phyloP scores from a whole-genome alignment of 2,888 invertebrate species.

The Xestia sexstrigata region DNA sequence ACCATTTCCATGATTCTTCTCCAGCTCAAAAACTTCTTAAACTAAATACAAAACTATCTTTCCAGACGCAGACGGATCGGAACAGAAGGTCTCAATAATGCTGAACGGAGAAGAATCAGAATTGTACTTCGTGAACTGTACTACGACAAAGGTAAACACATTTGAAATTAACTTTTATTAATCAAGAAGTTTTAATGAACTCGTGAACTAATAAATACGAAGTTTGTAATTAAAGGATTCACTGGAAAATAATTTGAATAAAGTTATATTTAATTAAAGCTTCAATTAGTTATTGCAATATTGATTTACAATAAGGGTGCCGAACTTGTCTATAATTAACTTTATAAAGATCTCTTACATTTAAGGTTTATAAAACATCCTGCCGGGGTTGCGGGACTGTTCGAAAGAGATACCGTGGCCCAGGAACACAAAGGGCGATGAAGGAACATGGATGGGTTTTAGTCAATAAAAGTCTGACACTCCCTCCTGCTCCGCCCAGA shows the following conservation, averaged over 20 bases:
- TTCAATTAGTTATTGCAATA: neutral
- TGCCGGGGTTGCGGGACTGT: too few species aligned
- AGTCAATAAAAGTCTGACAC: too few species aligned
- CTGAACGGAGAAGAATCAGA: slow-evolving; percentile 98
- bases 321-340: neutral
- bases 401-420: too few species aligned
- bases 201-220: slow-evolving; percentile 4
- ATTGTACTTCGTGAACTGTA: slow-evolving; percentile 95
- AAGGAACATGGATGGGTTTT: too few species aligned
- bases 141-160: slow-evolving; percentile 92
- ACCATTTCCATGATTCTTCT: neutral
- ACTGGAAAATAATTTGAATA: neutral
- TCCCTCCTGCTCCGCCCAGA: too few species aligned
- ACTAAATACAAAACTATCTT: slow-evolving; percentile 60
- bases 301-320: neutral
- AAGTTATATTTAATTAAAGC: slow-evolving; percentile 1
- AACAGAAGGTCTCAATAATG: slow-evolving; percentile 97
- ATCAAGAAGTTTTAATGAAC: slow-evolving; percentile 11
- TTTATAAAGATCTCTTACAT: too few species aligned
- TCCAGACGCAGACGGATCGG: slow-evolving; percentile 93
- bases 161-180: neutral
- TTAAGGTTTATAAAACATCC: too few species aligned
- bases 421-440: too few species aligned
- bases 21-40: neutral
- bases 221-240: slow-evolving; percentile 2